Evolutionary conservation across 2,113 vertebrate genomes (phyloP).

Genomic region (Oceanites oceanicus): DNA sequence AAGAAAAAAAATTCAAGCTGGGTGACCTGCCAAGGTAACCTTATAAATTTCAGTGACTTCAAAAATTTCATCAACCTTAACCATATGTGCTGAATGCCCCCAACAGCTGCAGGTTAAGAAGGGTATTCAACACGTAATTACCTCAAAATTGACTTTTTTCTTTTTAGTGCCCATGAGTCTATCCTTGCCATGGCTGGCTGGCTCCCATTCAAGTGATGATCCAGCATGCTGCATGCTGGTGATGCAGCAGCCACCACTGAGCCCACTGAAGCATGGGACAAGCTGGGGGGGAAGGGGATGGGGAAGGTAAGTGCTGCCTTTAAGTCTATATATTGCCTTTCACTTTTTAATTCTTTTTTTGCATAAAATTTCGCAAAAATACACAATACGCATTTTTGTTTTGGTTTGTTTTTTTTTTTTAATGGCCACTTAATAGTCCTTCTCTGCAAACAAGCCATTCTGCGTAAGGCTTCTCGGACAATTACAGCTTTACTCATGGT

Average conservation of each 20-base stretch:
- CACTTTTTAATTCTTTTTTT: background rate
- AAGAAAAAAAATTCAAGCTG: background rate
- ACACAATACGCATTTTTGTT: background rate
- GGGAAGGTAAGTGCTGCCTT: background rate
- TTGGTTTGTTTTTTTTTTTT: background rate
- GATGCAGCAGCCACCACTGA: background rate
- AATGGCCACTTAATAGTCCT: background rate
- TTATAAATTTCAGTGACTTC: constrained; percentile 56
- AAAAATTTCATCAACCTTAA: constrained; percentile 61
- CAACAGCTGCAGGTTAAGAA: constrained; percentile 60
- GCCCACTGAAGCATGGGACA: background rate
- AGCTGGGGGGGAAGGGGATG: background rate
- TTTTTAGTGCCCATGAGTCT: constrained; percentile 46
- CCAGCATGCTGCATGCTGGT: background rate
- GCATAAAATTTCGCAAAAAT: background rate
- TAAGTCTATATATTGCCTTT: background rate
- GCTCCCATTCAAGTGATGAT: constrained; percentile 41
- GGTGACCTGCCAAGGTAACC: constrained; percentile 51
- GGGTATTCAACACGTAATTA: constrained; percentile 61
- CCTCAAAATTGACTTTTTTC: constrained; percentile 57
- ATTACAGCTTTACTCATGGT: background rate
- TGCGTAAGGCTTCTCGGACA: background rate
- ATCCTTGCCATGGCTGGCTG: constrained; percentile 29
- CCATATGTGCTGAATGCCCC: constrained; percentile 54
- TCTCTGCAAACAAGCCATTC: background rate